Evolutionary conservation across 2,113 vertebrate genomes (phyloP), one percentile per base, ranked within the genome.

Genomic region (Nothocercus julius): DNA sequence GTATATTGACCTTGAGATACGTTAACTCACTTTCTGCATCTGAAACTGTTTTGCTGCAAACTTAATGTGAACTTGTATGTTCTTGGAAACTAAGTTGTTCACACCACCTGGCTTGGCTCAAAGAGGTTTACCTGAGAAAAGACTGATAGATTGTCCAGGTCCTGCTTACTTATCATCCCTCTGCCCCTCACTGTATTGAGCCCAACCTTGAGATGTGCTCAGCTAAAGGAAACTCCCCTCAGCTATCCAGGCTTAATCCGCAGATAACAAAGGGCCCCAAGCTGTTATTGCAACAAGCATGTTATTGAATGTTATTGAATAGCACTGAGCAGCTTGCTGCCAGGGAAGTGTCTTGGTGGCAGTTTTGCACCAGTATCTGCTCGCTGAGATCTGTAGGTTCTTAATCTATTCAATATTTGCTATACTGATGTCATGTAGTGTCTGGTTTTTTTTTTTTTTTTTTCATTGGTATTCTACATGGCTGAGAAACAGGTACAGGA

Each of bases 1-100:
- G 42, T 13, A 7, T 51, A 4, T 18, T n/a, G 45, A 13, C 63
- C 56, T 25, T 25, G 30, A 32, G 47, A 54, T 17, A 1, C 0
- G 2, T 6, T 5, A 3, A 8, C 3, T 2, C 0, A 3, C 9
- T 72, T 51, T 36, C 22, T 22, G 0, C 4, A 12, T 0, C 0
- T 54, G 14, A 59, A 69, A 85, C 25, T 0, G 0, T 12, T 38
- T 36, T 49, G 69, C 13, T 25, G 58, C 12, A 3, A 44, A 59
- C 28, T 36, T 47, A 8, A 11, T 28, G n/a, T 21, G 51, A 42
- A 9, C 44, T 72, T 8, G 0, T 44, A 28, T 28, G n/a, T 9
- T 45, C 27, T 36, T 21, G 44, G 63, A 61, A 61, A 11, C 11
- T 5, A 25, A 42, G 30, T 32, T 9, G 7, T 9, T 74, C 66